Base-by-base conservation (phyloP, 1,140 invertebrate species). In the Orussus abietinus region DNA sequence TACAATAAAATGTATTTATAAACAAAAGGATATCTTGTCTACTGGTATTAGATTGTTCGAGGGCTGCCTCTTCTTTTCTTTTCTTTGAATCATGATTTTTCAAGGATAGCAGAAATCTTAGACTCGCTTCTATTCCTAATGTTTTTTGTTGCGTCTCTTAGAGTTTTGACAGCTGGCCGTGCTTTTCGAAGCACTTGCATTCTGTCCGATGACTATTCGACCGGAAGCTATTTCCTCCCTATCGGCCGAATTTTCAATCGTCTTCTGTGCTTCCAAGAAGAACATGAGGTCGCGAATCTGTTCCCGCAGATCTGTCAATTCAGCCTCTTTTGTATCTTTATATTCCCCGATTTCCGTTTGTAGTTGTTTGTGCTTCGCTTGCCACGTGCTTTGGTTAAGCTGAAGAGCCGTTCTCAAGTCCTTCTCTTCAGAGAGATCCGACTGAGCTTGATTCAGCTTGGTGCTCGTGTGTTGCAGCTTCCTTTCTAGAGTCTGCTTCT, bases 241-340 rank as follows among this genome's bases (percentile, higher is more conserved):
- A 11, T 82, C 46, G 9, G 75, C 72, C 0, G 80, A 81, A 44
- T 79, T 77, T 45, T 77, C 77, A 48, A 83, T 80, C 48, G 75
- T 74, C 13, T 85, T 77, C 59, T 89, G 85, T 6, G 92, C 92
- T 55, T 97, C 91, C 38, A 98, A 78, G 64, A 87, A 96, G 74
- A 97, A 94, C 92, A 98, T 96, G 1, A 99, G 75, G 78, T 98
- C 95, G 9, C 90, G 75, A 1, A 98, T 74, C 74, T 98, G 94
- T 50, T 97, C 93, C 53, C 87, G 81, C 6, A 98, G 74, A 10
- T 95, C 92, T 0, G 62, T 44, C 2, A 95, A 77, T 79, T 95
- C 87, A 52, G 77, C 62, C 32, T 88, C 81, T 59, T 85, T 85
- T 13, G 51, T 45, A 9, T 50, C 57, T 54, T 76, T 75, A n/a